Evolutionary conservation across 2,888 invertebrate species (phyloP).

Genomic region (Drosophila prostipennis): DNA sequence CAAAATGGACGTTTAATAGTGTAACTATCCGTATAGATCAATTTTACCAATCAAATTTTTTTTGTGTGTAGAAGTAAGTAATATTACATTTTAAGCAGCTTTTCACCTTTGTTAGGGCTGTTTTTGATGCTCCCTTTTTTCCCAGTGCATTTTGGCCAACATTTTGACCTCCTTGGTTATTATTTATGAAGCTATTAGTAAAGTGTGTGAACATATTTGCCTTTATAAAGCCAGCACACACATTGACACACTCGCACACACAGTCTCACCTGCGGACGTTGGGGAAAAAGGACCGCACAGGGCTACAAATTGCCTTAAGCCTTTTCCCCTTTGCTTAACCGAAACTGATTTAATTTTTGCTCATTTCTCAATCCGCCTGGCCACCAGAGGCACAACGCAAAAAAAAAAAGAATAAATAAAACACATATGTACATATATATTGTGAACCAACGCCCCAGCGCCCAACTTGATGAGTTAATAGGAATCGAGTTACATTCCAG

Average conservation of each 20-base stretch:
- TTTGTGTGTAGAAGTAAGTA: too few species aligned
- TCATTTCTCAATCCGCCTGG: slow-evolving; percentile 62
- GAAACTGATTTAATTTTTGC: slow-evolving; percentile 76
- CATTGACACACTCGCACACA: slow-evolving; percentile 22
- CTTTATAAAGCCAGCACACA: slow-evolving; percentile 57
- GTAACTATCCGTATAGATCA: too few species aligned
- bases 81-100: too few species aligned
- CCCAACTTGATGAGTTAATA: slow-evolving; percentile 83
- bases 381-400: slow-evolving; percentile 43
- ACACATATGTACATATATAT: slow-evolving; percentile 7
- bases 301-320: slow-evolving; percentile 79
- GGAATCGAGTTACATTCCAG: slow-evolving; percentile 83
- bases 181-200: slow-evolving; percentile 83
- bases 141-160: slow-evolving; percentile 54
- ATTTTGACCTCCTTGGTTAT: slow-evolving; percentile 80
- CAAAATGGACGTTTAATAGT: too few species aligned
- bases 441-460: slow-evolving; percentile 65
- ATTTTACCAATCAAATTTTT: too few species aligned
- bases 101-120: too few species aligned
- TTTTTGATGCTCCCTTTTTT: too few species aligned
- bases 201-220: slow-evolving; percentile 78
- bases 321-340: slow-evolving; percentile 62
- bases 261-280: slow-evolving; percentile 28
- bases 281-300: slow-evolving; percentile 74
- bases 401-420: slow-evolving; percentile 25